These are phyloP conservation scores for Noctuana brunneofusca DNA, from an alignment of 2,888 invertebrate genomes.

Conservation along the genomic window DNA sequence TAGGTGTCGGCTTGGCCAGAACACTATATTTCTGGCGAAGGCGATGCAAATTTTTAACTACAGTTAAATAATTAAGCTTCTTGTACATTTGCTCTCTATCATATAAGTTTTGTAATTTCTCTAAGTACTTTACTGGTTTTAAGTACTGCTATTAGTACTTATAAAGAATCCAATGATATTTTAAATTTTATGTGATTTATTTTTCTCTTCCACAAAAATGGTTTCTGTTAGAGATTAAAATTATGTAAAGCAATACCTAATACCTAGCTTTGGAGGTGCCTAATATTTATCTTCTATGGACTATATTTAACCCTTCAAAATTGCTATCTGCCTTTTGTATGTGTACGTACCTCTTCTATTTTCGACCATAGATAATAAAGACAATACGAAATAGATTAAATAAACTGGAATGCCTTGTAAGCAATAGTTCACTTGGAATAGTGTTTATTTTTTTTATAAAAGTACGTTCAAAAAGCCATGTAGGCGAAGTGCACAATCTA, in stretches of 20 bases:
- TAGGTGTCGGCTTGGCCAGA: slow-evolving; percentile 15
- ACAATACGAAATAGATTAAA: slow-evolving; percentile 78
- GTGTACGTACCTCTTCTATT: slow-evolving; percentile 51
- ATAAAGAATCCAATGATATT: neutral
- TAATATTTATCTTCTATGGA: slow-evolving; percentile 18
- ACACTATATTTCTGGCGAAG: neutral
- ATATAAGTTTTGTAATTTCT: slow-evolving; percentile 31
- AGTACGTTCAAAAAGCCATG: slow-evolving; percentile 62
- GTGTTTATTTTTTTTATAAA: slow-evolving; percentile 75
- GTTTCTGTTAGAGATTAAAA: slow-evolving; percentile 17
- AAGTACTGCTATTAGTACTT: neutral
- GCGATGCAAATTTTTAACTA: slow-evolving; percentile 17
- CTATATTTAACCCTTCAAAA: slow-evolving; percentile 18
- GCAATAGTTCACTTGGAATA: slow-evolving; percentile 75
- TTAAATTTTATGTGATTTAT: neutral
- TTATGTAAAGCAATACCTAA: slow-evolving; percentile 18
- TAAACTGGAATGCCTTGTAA: slow-evolving; percentile 74
- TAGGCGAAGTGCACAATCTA: slow-evolving; percentile 69
- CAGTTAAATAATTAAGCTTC: slow-evolving; percentile 27
- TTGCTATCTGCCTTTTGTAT: slow-evolving; percentile 34
- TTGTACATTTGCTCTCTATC: slow-evolving; percentile 33
- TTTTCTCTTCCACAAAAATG: neutral
- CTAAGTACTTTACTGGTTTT: slow-evolving; percentile 20
- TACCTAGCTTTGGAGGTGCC: slow-evolving; percentile 27
- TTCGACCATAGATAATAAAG: slow-evolving; percentile 76